A percentile compares a stretch with the other conserved stretches of the same genome.
Evolutionary conservation across 2,888 invertebrate genomes (phyloP).

Genomic region (Synanthedon vespiformis): DNA sequence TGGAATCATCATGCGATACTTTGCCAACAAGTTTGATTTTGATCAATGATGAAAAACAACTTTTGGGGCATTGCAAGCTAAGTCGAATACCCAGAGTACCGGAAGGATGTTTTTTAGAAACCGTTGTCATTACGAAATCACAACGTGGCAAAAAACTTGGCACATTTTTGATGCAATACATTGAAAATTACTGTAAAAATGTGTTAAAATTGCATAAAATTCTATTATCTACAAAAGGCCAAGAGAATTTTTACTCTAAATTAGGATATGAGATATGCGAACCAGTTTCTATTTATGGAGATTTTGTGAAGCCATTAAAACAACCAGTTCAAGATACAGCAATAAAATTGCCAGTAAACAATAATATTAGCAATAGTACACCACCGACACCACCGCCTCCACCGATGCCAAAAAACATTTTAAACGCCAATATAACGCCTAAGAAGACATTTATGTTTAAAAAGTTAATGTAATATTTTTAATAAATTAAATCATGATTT

Average conservation of each 20-base stretch:
- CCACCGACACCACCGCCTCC: conserved; percentile 39
- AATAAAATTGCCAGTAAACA: conserved; percentile 18
- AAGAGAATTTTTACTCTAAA: conserved; percentile 80
- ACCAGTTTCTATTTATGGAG: conserved; percentile 78
- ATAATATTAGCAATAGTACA: conserved; percentile 10
- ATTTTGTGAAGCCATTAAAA: conserved; percentile 13
- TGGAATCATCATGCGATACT: conserved; percentile 78
- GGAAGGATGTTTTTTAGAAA: conserved; percentile 83
- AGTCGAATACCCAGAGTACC: conserved; percentile 77
- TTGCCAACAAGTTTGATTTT: conserved; percentile 80
- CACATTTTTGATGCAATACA: conserved; percentile 77
- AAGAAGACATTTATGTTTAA: conserved; percentile 56
- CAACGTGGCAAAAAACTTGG: conserved; percentile 83
- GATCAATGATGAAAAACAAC: conserved; percentile 61
- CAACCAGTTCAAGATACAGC: conserved; percentile 9
- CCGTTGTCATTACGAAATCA: conserved; percentile 80
- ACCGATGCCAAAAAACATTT: conserved; percentile 37
- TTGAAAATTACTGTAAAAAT: conserved; percentile 79
- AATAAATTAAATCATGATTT: background rate
- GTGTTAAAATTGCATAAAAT: conserved; percentile 73
- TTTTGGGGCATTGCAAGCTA: conserved; percentile 85
- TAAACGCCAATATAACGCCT: conserved; percentile 22
- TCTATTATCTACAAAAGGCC: conserved; percentile 79
- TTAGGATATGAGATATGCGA: conserved; percentile 78
- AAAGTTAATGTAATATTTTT: conserved; percentile 22